A percentile compares a stretch with the other conserved stretches of the same genome.
These are phyloP conservation scores for Carcharodon carcharias DNA, from an alignment of 2,797 vertebrate genomes.

Conservation along the genomic window DNA sequence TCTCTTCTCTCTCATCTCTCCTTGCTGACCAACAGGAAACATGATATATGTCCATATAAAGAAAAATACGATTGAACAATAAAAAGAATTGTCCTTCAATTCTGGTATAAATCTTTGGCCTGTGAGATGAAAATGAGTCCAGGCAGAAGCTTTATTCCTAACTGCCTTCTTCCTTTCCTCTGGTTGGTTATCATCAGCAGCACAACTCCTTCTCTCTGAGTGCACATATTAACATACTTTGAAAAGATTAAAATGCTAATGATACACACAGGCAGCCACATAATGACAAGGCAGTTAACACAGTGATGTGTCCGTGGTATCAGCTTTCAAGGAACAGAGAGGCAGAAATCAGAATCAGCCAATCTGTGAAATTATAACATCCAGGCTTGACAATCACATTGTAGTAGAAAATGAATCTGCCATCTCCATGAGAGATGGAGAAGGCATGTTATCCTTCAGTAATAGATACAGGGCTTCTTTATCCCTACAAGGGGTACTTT, in stretches of 20 bases:
- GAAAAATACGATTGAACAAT: not conserved
- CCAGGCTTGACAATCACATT: not conserved
- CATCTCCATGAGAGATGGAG: not conserved
- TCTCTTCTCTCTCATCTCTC: not conserved
- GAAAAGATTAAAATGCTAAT: slow-evolving; percentile 36
- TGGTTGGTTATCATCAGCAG: slow-evolving; percentile 1
- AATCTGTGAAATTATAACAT: not conserved
- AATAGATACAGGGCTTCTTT: not conserved
- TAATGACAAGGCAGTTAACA: not conserved
- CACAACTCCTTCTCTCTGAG: slow-evolving; percentile 5
- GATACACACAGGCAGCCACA: slow-evolving; percentile 5
- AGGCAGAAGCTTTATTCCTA: not conserved
- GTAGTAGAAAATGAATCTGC: not conserved
- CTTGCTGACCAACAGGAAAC: not conserved
- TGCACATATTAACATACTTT: slow-evolving; percentile 3
- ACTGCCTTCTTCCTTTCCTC: not conserved
- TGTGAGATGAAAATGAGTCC: not conserved
- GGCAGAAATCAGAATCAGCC: not conserved
- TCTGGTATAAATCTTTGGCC: not conserved
- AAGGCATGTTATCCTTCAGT: not conserved
- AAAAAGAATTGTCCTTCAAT: not conserved
- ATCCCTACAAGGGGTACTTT: not conserved
- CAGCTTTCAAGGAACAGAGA: slow-evolving; percentile 25
- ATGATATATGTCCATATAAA: not conserved
- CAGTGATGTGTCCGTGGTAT: not conserved